phyloP scores from a whole-genome alignment of 1,140 invertebrate genomes.

The Drosophila lacertosa region DNA sequence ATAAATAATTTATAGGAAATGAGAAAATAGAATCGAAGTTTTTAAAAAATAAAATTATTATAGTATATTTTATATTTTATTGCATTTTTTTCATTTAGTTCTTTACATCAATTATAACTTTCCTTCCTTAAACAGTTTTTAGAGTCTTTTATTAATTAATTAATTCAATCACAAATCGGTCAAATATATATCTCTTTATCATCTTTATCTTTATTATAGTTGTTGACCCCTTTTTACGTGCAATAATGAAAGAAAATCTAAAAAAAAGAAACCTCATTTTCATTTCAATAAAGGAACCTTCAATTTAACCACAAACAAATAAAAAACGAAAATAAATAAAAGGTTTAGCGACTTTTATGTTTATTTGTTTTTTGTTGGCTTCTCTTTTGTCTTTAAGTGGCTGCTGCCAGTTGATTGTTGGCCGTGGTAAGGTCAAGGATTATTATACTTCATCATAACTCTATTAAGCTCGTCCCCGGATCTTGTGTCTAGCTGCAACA shows the following conservation, averaged over 20 bases:
- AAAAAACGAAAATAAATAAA: no score
- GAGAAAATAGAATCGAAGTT: no score
- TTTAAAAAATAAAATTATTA: no score
- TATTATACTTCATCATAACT: constrained; percentile 81
- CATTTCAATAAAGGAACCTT: constrained; percentile 54
- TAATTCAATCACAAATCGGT: background rate
- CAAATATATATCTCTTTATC: background rate
- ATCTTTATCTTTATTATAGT: background rate
- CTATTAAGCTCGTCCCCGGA: constrained; percentile 66
- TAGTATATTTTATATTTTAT: no score
- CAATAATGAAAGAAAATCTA: constrained; percentile 29
- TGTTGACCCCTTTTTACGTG: constrained; percentile 10
- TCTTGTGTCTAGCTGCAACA: constrained; percentile 44
- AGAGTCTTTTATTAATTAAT: no score
- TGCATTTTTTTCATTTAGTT: background rate
- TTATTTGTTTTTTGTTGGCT: constrained; percentile 12
- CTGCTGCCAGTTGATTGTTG: constrained; percentile 57
- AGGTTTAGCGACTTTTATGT: constrained; percentile 54
- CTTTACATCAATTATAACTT: no score
- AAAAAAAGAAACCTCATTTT: constrained; percentile 59
- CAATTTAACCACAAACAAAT: constrained; percentile 29
- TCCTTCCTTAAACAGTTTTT: no score
- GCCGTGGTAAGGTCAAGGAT: constrained; percentile 77
- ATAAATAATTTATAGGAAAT: no score
- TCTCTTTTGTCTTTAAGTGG: constrained; percentile 29